Evolutionary conservation across 2,888 invertebrate genomes (phyloP).

Genomic region (Caenorhabditis afra): DNA sequence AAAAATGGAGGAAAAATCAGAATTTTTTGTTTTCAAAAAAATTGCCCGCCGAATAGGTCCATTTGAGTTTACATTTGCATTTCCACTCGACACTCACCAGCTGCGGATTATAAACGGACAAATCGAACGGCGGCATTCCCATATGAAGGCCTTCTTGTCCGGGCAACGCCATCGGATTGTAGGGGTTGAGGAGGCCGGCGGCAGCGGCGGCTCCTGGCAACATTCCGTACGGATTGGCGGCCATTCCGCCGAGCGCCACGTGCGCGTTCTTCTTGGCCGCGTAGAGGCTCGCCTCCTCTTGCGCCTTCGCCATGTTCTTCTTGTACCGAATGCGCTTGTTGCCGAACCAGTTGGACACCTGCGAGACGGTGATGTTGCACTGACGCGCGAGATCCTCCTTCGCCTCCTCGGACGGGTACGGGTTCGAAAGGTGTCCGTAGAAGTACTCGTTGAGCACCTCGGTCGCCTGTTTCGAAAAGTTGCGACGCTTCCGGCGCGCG

Average conservation of each 20-base stretch:
- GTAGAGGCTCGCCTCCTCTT: constrained; percentile 98
- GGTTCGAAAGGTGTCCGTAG: constrained; percentile 99
- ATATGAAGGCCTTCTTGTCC: constrained; percentile 68
- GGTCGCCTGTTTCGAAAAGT: constrained; percentile 99
- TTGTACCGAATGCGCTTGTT: constrained; percentile 99
- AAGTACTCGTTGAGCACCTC: constrained; percentile 99
- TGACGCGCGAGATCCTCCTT: constrained; percentile 99
- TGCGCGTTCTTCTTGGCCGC: constrained; percentile 93
- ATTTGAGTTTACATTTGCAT: no score
- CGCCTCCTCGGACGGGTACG: constrained; percentile 99
- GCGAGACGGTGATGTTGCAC: constrained; percentile 96
- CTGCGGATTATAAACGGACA: constrained; percentile 71
- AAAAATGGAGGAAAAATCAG: no score
- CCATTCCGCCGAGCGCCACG: constrained; percentile 67
- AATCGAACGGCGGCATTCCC: constrained; percentile 68
- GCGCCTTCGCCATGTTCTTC: constrained; percentile 98
- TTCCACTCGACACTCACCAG: no score
- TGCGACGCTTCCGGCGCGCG: constrained; percentile 88
- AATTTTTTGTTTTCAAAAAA: no score
- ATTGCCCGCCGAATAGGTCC: no score
- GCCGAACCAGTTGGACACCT: constrained; percentile 96
- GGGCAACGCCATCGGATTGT: constrained; percentile 65
- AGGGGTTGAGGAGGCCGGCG: constrained; percentile 66
- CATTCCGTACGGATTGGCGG: constrained; percentile 64
- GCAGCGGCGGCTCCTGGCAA: constrained; percentile 56